Conservation (phyloP, 2,888 invertebrate species). For the Epinotia nisella region DNA sequence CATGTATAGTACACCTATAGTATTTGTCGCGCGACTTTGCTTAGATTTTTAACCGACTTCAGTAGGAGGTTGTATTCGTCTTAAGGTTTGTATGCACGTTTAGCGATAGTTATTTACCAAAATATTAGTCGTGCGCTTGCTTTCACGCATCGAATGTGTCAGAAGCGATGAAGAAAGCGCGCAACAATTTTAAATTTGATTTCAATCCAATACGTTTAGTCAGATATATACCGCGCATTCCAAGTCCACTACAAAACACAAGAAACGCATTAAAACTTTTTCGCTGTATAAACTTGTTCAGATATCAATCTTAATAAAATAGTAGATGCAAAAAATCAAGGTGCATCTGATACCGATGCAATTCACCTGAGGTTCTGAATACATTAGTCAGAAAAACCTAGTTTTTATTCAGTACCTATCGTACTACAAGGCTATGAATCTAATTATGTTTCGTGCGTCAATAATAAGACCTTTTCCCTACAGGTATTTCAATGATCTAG, state of each 20-base stretch:
- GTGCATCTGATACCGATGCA: slow-evolving; percentile 26
- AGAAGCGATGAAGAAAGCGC: no score
- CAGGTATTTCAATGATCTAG: background rate
- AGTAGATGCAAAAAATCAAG: slow-evolving; percentile 23
- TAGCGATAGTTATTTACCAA: no score
- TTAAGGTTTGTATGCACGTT: no score
- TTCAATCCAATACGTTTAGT: background rate
- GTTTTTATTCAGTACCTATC: slow-evolving; percentile 16
- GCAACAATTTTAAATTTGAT: background rate
- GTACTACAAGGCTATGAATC: slow-evolving; percentile 3
- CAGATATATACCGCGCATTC: background rate
- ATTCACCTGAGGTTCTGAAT: slow-evolving; percentile 26
- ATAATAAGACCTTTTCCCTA: background rate
- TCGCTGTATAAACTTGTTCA: slow-evolving; percentile 13
- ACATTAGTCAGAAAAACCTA: slow-evolving; percentile 18
- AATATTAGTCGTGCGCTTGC: no score
- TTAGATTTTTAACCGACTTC: background rate
- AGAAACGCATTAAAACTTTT: slow-evolving; percentile 8
- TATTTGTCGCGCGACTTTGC: background rate
- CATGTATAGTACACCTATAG: background rate
- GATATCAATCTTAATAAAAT: slow-evolving; percentile 28
- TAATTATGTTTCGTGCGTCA: slow-evolving; percentile 3
- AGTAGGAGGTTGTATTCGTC: background rate
- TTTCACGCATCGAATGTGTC: no score
- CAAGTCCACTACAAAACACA: background rate